Conservation (phyloP, 2,888 invertebrate genomes). For the Meteorus cinctellus region DNA sequence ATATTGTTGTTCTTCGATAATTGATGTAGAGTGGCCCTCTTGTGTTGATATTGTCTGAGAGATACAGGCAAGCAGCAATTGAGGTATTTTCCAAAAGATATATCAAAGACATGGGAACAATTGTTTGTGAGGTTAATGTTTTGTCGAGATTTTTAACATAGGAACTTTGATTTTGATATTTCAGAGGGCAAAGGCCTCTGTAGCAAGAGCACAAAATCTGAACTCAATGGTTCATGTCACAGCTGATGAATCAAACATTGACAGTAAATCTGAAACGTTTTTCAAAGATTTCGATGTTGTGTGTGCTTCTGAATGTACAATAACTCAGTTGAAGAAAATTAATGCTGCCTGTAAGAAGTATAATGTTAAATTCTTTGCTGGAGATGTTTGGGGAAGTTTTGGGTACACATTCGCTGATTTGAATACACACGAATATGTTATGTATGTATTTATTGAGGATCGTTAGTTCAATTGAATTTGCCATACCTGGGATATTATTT, state of each 20-base stretch:
- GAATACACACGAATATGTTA: constrained; percentile 85
- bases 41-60: too few species aligned
- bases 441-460: constrained; percentile 76
- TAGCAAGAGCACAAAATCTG: constrained; percentile 85
- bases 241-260: constrained; percentile 79
- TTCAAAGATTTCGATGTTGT: constrained; percentile 89
- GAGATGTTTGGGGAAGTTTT: constrained; percentile 94
- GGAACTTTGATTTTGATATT: constrained; percentile 41
- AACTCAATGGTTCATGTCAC: constrained; percentile 95
- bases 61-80: too few species aligned
- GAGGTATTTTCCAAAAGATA: too few species aligned
- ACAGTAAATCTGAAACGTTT: constrained; percentile 81
- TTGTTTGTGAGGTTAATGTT: too few species aligned
- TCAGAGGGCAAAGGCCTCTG: constrained; percentile 88
- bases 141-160: too few species aligned
- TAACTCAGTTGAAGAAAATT: constrained; percentile 82
- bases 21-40: background rate
- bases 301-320: constrained; percentile 84
- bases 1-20: constrained; percentile 16
- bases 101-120: too few species aligned
- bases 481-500: too few species aligned
- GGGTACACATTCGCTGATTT: constrained; percentile 95
- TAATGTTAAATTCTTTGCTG: constrained; percentile 88
- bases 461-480: background rate
- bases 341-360: constrained; percentile 84